Evolutionary conservation across 1,140 invertebrate species (phyloP), one percentile per base, ranked within the genome.

Genomic region (Steinernema feltiae): DNA sequence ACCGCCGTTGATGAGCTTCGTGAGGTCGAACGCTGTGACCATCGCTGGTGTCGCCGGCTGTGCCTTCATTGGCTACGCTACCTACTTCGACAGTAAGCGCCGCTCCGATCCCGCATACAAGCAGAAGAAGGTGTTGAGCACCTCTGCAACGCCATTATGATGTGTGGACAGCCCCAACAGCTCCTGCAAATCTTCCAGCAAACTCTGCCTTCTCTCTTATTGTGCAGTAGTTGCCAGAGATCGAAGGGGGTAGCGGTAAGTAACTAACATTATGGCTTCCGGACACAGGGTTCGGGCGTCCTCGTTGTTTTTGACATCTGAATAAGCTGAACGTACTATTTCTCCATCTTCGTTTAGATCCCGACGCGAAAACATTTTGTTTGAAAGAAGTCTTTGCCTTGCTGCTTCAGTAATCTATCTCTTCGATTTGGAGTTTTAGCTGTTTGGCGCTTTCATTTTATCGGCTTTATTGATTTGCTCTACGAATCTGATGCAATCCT

Each of bases 31-130:
- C 41, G 31, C 72, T 46, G 77, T 69, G 2, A 31, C 76, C n/a
- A 74, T 92, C 76, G 93, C 92, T 32, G 94, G 93, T 29, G 90
- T 96, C 73, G 93, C 92, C 76, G 93, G 93, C 18, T 91, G 93
- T 30, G 87, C 86, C 81, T 94, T 97, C 84, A 88, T 97, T 81
- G 95, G 95, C 30, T 98, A 98, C 88, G 98, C 95, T 88, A 91
- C 96, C 84, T 98, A 98, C 88, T 98, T 98, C 88, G 96, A 98
- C 87, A 90, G 91, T 79, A 93, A 96, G 87, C 90, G 95, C 78
- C 91, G 95, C 81, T 93, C 89, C 86, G 94, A 95, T 88, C 95
- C 95, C 0, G 90, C 93, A 81, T 98, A 95, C 88, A 97, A 95
- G 89, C 92, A 93, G 87, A 95, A 78, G 91, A 90, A 53, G 95